Conservation (phyloP, 2,797 vertebrate genomes). For the Anniella stebbinsi region DNA sequence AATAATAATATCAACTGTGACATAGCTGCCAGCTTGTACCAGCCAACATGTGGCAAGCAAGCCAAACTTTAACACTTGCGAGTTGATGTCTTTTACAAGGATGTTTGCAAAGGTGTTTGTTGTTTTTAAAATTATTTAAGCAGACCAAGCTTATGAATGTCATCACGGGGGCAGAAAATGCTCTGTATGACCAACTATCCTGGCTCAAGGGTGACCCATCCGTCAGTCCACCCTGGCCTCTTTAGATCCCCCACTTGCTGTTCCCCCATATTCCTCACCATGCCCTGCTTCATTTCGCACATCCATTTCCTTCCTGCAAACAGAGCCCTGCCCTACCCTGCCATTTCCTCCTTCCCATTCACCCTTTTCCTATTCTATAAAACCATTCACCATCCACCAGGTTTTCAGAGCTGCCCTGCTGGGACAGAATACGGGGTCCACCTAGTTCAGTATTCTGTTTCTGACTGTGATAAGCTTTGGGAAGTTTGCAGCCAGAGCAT, state of each 20-base stretch:
- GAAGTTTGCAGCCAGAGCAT: not conserved
- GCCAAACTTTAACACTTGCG: not conserved
- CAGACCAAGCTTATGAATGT: not conserved
- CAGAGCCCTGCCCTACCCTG: not conserved
- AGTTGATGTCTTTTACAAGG: not conserved
- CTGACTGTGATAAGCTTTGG: not conserved
- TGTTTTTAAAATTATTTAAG: not conserved
- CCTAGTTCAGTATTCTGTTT: not conserved
- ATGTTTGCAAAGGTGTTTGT: not conserved
- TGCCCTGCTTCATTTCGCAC: not conserved
- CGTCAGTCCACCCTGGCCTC: not conserved
- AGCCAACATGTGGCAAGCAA: not conserved
- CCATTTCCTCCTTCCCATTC: not conserved
- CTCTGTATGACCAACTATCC: not conserved
- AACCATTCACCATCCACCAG: not conserved
- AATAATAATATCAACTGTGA: too few relatives aligned
- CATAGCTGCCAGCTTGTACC: not conserved
- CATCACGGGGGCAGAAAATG: not conserved
- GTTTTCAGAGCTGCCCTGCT: not conserved
- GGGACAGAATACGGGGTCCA: not conserved
- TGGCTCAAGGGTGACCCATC: not conserved
- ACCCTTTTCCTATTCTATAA: not conserved
- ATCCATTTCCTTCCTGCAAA: not conserved
- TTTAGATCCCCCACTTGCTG: too few relatives aligned
- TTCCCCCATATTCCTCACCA: not conserved